Evolutionary conservation across 2,888 invertebrate species (phyloP).

Genomic region (Halocaridina rubra): DNA sequence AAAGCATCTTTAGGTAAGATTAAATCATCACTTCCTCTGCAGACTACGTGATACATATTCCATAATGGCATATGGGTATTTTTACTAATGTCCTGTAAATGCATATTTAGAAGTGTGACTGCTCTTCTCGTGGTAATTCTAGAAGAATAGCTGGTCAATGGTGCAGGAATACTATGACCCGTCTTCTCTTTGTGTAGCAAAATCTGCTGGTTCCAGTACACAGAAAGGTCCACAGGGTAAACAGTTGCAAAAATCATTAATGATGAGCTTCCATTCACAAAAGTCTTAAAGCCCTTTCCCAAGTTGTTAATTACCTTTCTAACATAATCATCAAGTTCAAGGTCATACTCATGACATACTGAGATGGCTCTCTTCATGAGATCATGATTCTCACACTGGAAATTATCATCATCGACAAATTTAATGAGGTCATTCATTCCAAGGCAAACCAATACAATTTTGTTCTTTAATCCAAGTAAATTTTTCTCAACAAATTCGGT

Average conservation of each 20-base stretch:
- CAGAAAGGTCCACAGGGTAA: not conserved
- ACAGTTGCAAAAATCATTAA: not conserved
- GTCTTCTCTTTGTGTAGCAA: not conserved
- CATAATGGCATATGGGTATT: not conserved
- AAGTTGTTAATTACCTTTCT: not conserved
- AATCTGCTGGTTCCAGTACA: not conserved
- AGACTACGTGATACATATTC: not conserved
- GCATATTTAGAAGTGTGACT: not conserved
- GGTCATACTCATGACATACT: not conserved
- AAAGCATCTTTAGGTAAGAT: not conserved
- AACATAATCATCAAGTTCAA: not conserved
- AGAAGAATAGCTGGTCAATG: not conserved
- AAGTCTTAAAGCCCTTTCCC: not conserved
- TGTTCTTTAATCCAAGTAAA: not conserved
- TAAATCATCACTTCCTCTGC: not conserved
- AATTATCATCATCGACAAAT: not conserved
- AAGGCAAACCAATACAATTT: not conserved
- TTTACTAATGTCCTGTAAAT: not conserved
- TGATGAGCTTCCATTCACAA: not conserved
- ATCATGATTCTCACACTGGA: not conserved
- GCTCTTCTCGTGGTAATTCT: not conserved
- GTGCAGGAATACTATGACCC: not conserved
- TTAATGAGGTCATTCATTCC: not conserved
- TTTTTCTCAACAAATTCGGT: not conserved
- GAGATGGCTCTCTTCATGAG: not conserved